Base-by-base conservation (phyloP, 1,140 invertebrate genomes). In the Anastrepha ludens region DNA sequence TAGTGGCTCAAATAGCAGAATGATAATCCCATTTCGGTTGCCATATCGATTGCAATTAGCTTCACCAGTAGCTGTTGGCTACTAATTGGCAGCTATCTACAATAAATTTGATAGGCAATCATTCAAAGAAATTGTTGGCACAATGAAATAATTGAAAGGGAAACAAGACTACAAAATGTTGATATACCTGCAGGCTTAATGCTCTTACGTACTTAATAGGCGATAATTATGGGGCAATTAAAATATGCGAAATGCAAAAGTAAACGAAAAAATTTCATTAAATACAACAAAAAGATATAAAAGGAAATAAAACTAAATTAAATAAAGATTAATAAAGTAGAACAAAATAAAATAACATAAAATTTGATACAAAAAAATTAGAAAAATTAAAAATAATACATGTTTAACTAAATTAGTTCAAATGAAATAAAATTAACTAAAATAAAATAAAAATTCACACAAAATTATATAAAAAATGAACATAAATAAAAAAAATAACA, bases 101-200 rank as follows among this genome's bases (percentile, higher is more conserved):
- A 81, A 55, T n/a, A 81, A 81, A 81, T 81, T 81, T n/a, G 74
- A 20, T 81, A 81, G n/a, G 47, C 15, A 81, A 74, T 17, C 47
- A 81, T 50, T 55, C 50, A 81, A 13, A n/a, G n/a, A 81, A 81
- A n/a, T 17, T 74, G 15, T 7, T 17, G 4, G 47, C 44, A 47
- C n/a, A 13, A 50, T 81, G 9, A n/a, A 55, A 29, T 50, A n/a
- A 55, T 81, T 81, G 50, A 81, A 41, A 17, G n/a, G 47, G 0
- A 29, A 29, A 29, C 29, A 81, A 44, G 7, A 7, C 13, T n/a
- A 74, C 44, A 29, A 74, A 74, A 20, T 81, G 7, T 55, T 55
- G 6, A 55, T 81, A 55, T 29, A 1, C 29, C 29, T 44, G 70
- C 44, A 39, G 29, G 29, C 65, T 67, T 29, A 67, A 39, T 39